Evolutionary conservation across 2,888 invertebrate genomes (phyloP).

Genomic region (Cepaea hortensis): DNA sequence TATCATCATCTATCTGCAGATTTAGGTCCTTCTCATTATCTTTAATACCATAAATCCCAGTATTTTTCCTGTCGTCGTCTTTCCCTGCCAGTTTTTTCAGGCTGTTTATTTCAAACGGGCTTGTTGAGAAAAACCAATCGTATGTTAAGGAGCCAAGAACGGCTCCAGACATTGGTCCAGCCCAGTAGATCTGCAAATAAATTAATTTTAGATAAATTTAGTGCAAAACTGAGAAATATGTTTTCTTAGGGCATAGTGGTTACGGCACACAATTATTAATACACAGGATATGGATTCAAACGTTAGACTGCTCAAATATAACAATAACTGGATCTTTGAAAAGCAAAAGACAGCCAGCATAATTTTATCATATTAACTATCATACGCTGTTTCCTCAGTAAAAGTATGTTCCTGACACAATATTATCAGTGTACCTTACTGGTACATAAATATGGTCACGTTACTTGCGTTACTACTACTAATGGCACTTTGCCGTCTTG

Average conservation of each 20-base stretch:
- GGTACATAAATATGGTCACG: too few relatives aligned
- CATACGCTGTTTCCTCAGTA: too few relatives aligned
- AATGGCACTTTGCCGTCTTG: too few relatives aligned
- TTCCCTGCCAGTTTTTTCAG: background rate
- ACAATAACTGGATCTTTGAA: too few relatives aligned
- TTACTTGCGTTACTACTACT: too few relatives aligned
- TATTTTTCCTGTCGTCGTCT: background rate
- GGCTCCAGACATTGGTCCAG: slow-evolving; percentile 59
- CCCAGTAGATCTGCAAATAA: slow-evolving; percentile 61
- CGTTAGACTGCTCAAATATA: too few relatives aligned
- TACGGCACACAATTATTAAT: background rate
- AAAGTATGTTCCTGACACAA: too few relatives aligned
- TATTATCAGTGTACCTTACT: too few relatives aligned
- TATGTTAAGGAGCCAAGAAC: slow-evolving; percentile 57
- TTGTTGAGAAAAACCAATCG: slow-evolving; percentile 41
- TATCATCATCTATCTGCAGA: background rate
- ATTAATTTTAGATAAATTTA: background rate
- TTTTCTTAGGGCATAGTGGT: background rate
- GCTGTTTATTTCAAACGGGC: background rate
- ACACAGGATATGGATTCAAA: background rate
- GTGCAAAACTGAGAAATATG: background rate
- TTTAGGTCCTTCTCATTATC: background rate
- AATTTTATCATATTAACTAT: too few relatives aligned
- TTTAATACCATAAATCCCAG: background rate
- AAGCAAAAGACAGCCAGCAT: too few relatives aligned